phyloP scores from a whole-genome alignment of 2,888 invertebrate genomes.

The Graphium colonna region DNA sequence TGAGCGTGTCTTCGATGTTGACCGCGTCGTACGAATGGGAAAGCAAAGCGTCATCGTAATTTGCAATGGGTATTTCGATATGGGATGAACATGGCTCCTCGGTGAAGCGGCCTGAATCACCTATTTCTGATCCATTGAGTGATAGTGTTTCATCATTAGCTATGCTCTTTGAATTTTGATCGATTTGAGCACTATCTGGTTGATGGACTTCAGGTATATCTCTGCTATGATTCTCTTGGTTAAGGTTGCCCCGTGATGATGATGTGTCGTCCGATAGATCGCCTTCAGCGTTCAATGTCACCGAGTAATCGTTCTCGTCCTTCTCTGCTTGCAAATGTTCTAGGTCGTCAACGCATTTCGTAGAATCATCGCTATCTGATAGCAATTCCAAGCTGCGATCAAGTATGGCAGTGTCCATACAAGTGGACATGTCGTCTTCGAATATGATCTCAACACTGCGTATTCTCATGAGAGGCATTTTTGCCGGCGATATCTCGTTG shows the following conservation, averaged over 20 bases:
- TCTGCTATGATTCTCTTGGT: conserved; percentile 15
- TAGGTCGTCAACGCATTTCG: conserved; percentile 66
- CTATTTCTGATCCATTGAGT: conserved; percentile 58
- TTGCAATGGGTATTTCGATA: conserved; percentile 47
- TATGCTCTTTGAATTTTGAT: conserved; percentile 37
- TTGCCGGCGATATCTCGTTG: conserved; percentile 65
- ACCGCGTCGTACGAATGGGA: conserved; percentile 60
- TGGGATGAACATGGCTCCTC: conserved; percentile 61
- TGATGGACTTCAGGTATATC: conserved; percentile 24
- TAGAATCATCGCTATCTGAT: conserved; percentile 69
- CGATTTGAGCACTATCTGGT: conserved; percentile 28
- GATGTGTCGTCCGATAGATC: conserved; percentile 67
- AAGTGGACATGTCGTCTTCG: conserved; percentile 71
- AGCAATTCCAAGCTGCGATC: conserved; percentile 59
- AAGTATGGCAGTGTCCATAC: conserved; percentile 58
- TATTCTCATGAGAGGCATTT: conserved; percentile 71
- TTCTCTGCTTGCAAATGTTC: conserved; percentile 55
- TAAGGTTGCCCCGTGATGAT: conserved; percentile 41
- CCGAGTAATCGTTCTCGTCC: conserved; percentile 49
- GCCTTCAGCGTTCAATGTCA: conserved; percentile 63
- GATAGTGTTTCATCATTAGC: conserved; percentile 51
- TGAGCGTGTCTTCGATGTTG: conserved; percentile 44
- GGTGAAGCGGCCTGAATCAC: conserved; percentile 67
- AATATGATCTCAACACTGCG: conserved; percentile 73
- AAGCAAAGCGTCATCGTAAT: conserved; percentile 64